phyloP scores from a whole-genome alignment of 2,888 invertebrate species.

The Epinotia bilunana region DNA sequence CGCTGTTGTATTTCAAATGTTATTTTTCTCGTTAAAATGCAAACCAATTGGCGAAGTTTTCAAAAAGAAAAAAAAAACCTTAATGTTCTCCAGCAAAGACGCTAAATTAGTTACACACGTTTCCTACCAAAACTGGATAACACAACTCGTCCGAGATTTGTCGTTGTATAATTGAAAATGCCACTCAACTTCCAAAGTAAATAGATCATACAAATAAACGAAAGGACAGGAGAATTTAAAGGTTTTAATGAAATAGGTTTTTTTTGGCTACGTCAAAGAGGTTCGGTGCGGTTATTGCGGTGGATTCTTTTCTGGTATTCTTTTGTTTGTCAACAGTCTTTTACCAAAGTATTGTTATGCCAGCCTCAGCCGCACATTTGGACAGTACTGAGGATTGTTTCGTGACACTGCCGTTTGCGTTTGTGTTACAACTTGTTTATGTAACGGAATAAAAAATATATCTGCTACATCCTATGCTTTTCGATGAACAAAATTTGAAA shows the following conservation, averaged over 20 bases:
- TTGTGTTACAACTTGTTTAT: not conserved
- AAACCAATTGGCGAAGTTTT: not conserved
- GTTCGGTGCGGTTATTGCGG: not conserved
- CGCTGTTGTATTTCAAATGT: not conserved
- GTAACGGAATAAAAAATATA: not conserved
- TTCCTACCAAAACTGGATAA: not conserved
- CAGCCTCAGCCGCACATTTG: not conserved
- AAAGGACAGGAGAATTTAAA: not conserved
- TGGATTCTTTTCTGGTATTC: not conserved
- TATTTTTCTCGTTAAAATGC: not conserved
- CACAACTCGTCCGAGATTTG: not conserved
- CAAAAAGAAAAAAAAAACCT: not conserved
- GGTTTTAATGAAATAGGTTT: constrained; percentile 7
- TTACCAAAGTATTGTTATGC: not conserved
- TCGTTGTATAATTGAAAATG: constrained; percentile 9
- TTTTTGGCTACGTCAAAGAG: not conserved
- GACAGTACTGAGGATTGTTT: not conserved
- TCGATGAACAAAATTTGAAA: not conserved
- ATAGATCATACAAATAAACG: not conserved
- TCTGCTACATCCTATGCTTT: not conserved
- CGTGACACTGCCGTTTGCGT: not conserved
- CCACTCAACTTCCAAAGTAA: not conserved
- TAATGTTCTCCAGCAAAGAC: not conserved
- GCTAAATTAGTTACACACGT: not conserved
- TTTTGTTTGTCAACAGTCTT: not conserved